Evolutionary conservation across 2,113 vertebrate genomes (phyloP).

Genomic region (Solenodon paradoxus): DNA sequence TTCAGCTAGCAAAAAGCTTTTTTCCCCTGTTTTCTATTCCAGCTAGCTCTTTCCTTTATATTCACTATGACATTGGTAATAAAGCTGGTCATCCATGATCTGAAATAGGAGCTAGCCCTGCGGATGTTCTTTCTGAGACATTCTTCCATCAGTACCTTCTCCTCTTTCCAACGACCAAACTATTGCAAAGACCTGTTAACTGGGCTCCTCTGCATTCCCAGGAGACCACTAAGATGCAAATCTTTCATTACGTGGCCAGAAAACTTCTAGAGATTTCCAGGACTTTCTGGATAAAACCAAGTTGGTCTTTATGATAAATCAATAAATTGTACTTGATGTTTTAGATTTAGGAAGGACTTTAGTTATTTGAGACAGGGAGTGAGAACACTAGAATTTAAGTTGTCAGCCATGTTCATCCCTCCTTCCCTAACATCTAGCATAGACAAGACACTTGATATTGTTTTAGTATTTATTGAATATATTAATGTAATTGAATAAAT

Average conservation of each 20-base stretch:
- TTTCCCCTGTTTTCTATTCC: not conserved
- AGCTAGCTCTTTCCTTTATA: not conserved
- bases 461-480: not conserved
- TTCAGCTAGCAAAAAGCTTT: not conserved
- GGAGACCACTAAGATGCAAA: not conserved
- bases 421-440: not conserved
- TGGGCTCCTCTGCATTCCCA: not conserved
- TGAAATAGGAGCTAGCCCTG: not conserved
- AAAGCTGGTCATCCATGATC: not conserved
- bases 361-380: not conserved
- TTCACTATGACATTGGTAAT: not conserved
- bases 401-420: no score
- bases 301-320: not conserved
- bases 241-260: not conserved
- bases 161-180: not conserved
- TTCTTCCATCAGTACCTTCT: not conserved
- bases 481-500: not conserved
- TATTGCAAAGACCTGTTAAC: not conserved
- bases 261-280: not conserved
- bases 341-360: not conserved
- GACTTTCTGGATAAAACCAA: not conserved
- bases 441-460: not conserved
- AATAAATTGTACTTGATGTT: not conserved
- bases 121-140: not conserved
- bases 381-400: not conserved